A percentile compares a stretch with the other conserved stretches of the same genome.
Evolutionary conservation across 2,888 invertebrate genomes (phyloP).

Genomic region (Apamea monoglypha): DNA sequence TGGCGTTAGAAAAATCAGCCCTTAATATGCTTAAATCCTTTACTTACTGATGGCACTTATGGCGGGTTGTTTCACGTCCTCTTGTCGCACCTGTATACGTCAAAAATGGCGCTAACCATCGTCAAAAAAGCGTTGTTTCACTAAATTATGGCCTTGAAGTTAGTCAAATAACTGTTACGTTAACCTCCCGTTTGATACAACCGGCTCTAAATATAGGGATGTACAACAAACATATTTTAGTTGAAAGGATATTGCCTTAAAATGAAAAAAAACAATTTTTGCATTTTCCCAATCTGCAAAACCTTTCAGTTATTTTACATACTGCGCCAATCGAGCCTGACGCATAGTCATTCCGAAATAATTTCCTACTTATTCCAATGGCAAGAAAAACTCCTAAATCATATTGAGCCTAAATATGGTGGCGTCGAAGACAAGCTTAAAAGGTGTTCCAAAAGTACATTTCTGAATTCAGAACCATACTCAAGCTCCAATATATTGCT

Average conservation of each 20-base stretch:
- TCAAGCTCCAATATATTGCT: background rate
- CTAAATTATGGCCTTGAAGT: too few species aligned
- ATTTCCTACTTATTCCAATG: constrained; percentile 13
- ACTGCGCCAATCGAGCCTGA: background rate
- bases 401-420: background rate
- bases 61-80: too few species aligned
- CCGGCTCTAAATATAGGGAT: background rate
- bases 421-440: background rate
- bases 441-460: background rate
- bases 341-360: background rate
- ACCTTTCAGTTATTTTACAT: constrained; percentile 1
- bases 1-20: too few species aligned
- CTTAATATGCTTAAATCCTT: constrained; percentile 1
- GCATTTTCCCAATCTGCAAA: background rate
- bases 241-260: background rate
- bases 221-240: background rate
- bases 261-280: background rate
- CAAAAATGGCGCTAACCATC: too few species aligned
- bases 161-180: too few species aligned
- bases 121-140: too few species aligned
- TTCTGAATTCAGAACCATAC: background rate
- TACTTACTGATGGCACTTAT: background rate
- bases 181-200: too few species aligned
- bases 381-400: background rate
- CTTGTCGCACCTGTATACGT: too few species aligned